Evolutionary conservation across 2,113 vertebrate genomes (phyloP).

Genomic region (Microtus montanus): DNA sequence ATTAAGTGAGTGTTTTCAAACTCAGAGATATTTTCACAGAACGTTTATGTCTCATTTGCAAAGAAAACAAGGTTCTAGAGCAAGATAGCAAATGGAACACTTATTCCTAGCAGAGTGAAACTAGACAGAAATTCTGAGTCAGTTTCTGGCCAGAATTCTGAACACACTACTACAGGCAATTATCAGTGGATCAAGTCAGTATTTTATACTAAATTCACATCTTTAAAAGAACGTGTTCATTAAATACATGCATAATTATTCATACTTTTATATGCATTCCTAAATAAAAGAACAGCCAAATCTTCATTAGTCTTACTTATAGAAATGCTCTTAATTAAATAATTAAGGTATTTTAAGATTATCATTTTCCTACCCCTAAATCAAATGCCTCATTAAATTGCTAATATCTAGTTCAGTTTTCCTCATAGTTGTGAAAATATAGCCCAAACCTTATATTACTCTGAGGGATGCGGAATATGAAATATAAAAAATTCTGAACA

Average conservation of each 20-base stretch:
- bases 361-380: not conserved
- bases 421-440: not conserved
- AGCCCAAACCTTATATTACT: not conserved
- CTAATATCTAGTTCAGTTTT: not conserved
- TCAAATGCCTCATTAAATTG: not conserved
- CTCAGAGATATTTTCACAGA: not conserved
- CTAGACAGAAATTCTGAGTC: not conserved
- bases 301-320: not conserved
- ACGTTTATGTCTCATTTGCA: not conserved
- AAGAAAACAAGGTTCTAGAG: not conserved
- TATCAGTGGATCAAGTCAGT: not conserved
- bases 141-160: not conserved
- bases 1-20: not conserved
- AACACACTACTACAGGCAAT: not conserved
- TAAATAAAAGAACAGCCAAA: not conserved
- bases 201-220: not conserved
- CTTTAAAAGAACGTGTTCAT: not conserved
- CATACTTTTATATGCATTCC: not conserved
- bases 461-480: not conserved
- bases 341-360: not conserved
- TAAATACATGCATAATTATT: not conserved
- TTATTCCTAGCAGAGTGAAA: not conserved
- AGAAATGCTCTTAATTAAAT: not conserved
- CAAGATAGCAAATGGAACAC: not conserved
- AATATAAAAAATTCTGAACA: not conserved